Base-by-base conservation (phyloP, 1,140 invertebrate genomes). In the Spodoptera litura region DNA sequence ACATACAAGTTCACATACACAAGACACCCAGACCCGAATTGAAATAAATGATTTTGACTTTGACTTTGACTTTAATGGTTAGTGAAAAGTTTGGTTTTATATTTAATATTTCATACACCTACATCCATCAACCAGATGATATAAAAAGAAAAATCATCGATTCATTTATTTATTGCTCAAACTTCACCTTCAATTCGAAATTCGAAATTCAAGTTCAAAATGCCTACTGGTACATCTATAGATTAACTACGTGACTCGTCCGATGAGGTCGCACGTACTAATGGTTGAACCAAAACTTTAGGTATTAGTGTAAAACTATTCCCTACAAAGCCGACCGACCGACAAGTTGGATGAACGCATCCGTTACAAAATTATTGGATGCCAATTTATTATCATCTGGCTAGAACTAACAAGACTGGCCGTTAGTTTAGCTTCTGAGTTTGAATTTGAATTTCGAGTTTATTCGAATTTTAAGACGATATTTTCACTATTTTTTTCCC, bases 251-350 rank as follows among this genome's bases (percentile, higher is more conserved):
- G 68, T 56, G 53, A 13, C 8, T 52, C 20, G 49, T 20, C 51
- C 53, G 10, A 51, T 51, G 55, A 74, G 71, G 35, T 20, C 55
- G 20, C 71, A 61, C 55, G 20, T 56, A 61, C 71, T 59, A 74
- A 74, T 61, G 71, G 71, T 44, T 53, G n/a, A 27, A 35, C 51
- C 71, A 27, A 74, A 74, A 74, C 71, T 74, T 74, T 61, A 13
- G 56, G 71, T 74, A 74, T 74, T 74, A 74, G 71, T 74, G 55
- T 61, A 59, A 74, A 74, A 74, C 71, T 74, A 74, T 74, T 61
- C 51, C 13, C 6, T 44, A 61, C 71, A 74, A 61, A 74, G 71
- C 71, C 71, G 55, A 59, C 55, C 71, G 55, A 59, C 55, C n/a
- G 56, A 51, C 20, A 51, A 74, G 56, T 74, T 51, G 56, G 35